phyloP scores from a whole-genome alignment of 1,140 invertebrate genomes.

The Dreissena polymorpha region DNA sequence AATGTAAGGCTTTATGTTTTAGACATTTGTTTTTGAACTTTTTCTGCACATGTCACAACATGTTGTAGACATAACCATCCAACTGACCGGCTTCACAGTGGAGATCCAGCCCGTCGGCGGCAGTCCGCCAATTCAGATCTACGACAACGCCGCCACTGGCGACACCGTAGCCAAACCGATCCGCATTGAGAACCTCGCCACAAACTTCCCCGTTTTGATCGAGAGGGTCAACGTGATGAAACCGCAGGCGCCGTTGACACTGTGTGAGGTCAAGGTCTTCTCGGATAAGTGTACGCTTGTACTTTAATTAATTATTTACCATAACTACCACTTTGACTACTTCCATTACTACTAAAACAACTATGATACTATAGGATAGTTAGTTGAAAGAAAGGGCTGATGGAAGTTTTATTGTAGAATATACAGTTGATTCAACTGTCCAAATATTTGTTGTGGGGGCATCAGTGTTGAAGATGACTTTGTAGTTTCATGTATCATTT shows the following conservation, averaged over 20 bases:
- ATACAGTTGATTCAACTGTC: too few relatives aligned
- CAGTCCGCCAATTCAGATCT: slow-evolving; percentile 12
- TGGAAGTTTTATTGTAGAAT: too few relatives aligned
- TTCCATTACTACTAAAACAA: background rate
- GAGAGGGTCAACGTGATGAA: slow-evolving; percentile 15
- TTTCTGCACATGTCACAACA: too few relatives aligned
- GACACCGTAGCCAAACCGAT: background rate
- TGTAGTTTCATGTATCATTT: too few relatives aligned
- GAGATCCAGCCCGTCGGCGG: background rate
- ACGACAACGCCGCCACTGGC: slow-evolving; percentile 18
- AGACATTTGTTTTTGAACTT: background rate
- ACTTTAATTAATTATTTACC: background rate
- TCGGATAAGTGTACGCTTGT: background rate
- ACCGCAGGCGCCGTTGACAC: background rate
- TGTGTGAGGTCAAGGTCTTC: background rate
- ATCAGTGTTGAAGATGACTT: too few relatives aligned
- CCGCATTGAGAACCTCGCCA: background rate
- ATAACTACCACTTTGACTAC: background rate
- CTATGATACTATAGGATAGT: too few relatives aligned
- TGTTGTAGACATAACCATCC: slow-evolving; percentile 14
- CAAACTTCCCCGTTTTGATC: background rate
- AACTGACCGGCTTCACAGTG: slow-evolving; percentile 8
- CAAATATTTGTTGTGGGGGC: too few relatives aligned
- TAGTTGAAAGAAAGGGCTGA: too few relatives aligned
- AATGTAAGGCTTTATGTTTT: background rate